Percentiles rank a stretch among this genome's conserved stretches.
Conservation (phyloP, 35 echinoderm and acorn worm species). For the Ptychodera flava region DNA sequence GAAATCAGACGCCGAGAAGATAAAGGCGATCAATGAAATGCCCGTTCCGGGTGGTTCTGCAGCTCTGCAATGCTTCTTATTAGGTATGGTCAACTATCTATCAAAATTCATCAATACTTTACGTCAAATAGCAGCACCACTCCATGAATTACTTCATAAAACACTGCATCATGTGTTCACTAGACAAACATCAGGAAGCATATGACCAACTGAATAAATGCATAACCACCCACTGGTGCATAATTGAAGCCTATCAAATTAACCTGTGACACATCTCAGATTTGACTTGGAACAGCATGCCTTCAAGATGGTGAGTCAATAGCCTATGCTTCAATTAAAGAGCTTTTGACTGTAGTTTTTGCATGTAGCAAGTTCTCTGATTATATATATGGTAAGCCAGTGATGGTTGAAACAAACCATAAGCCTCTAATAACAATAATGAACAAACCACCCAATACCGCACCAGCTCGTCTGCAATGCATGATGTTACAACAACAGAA, state of each 20-base stretch:
- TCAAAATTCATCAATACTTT: constrained; percentile 6
- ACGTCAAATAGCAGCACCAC: constrained; percentile 8
- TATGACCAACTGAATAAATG: constrained; percentile 45
- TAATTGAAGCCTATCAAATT: constrained; percentile 25
- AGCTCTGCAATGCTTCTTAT: constrained; percentile 23
- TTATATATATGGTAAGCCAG: constrained; percentile 17
- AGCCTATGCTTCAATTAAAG: background rate
- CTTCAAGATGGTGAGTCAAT: background rate
- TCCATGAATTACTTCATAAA: constrained; percentile 35
- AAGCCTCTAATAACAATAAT: constrained; percentile 26
- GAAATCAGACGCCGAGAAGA: constrained; percentile 36
- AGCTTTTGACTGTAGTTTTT: background rate
- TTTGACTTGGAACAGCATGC: constrained; percentile 10
- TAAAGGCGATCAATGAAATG: constrained; percentile 45
- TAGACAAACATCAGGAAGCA: constrained; percentile 39
- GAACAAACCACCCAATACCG: constrained; percentile 12
- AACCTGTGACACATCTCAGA: constrained; percentile 23
- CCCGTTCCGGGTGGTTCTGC: constrained; percentile 23
- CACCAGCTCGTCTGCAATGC: constrained; percentile 23
- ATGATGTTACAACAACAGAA: constrained; percentile 34
- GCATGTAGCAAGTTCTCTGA: constrained; percentile 12
- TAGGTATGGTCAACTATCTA: constrained; percentile 3
- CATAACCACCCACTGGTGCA: constrained; percentile 50
- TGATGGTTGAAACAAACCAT: constrained; percentile 34
- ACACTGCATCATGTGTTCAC: constrained; percentile 46